Base-by-base conservation (phyloP, 1,140 invertebrate genomes). In the Aphis craccivora region DNA sequence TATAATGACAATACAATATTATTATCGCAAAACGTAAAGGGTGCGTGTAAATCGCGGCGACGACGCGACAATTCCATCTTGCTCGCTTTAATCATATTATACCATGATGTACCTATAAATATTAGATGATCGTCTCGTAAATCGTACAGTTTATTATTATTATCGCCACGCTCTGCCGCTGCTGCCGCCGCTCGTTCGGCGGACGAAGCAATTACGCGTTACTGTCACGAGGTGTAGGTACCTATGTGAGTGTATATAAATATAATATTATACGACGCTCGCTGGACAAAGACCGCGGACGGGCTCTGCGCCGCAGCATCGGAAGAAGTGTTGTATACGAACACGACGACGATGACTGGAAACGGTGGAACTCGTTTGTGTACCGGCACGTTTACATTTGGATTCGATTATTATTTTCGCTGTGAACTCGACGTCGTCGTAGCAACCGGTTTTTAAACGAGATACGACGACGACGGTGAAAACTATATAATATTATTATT, bases 391-490 rank as follows among this genome's bases (percentile, higher is more conserved):
- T 35, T 55, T 53, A 88, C 35, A 53, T 89, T 89, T 51, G 88
- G 88, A 37, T 89, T 89, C 35, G 88, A 89, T 55, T 89, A 89
- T 89, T 89, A 89, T 89, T 89, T 89, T 89, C 88, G 88, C 88
- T 43, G 84, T 86, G 84, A 86, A 86, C 84, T 22, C 88, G 48
- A 43, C 11, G 84, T 84, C 37, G n/a, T 18, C 48, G 14, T n/a
- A 20, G 43, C 86, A 55, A 89, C 88, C 88, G 88, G 88, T 89
- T 89, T 37, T 55, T 89, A 89, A 76, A 55, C 88, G 88, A 89
- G 88, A 89, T 25, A 25, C 35, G 51, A 48, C 86, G 25, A 53
- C 84, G 43, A 89, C 87, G 48, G 23, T 20, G 48, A 55, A 40
- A 55, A 55, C 35, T 40, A 55, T 53, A 89, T 55, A 89, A 55